Evolutionary conservation across 2,888 invertebrate genomes (phyloP).

Genomic region (Morpho achilles): DNA sequence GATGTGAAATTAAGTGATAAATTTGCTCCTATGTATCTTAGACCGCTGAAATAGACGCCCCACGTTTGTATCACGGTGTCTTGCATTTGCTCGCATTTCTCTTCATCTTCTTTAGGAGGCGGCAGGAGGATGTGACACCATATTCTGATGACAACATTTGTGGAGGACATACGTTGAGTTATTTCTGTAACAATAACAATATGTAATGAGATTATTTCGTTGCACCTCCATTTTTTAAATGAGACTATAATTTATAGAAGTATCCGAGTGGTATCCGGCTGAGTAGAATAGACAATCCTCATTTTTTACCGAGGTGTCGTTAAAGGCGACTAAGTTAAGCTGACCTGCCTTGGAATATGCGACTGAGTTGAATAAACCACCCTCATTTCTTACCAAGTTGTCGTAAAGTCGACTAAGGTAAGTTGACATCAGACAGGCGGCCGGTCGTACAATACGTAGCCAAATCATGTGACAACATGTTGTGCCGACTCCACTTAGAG

Average conservation of each 20-base stretch:
- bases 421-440: no score
- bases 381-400: no score
- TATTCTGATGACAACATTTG: conserved; percentile 67
- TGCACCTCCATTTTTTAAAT: not conserved
- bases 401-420: no score
- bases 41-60: conserved; percentile 91
- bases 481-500: no score
- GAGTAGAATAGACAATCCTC: no score
- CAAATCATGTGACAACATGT: no score
- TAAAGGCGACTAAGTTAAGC: no score
- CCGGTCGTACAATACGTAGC: no score
- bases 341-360: no score
- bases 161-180: conserved; percentile 67
- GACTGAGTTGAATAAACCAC: no score
- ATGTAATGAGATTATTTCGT: not conserved
- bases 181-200: conserved; percentile 54
- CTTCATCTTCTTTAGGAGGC: conserved; percentile 33
- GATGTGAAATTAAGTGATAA: conserved; percentile 83
- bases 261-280: no score
- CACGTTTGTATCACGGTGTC: conserved; percentile 86
- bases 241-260: not conserved
- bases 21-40: conserved; percentile 86
- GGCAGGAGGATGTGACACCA: conserved; percentile 62
- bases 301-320: no score
- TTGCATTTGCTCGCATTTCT: conserved; percentile 40